Evolutionary conservation across 2,113 vertebrate genomes (phyloP), one percentile per base, ranked within the genome.

Genomic region (Clupea harengus): DNA sequence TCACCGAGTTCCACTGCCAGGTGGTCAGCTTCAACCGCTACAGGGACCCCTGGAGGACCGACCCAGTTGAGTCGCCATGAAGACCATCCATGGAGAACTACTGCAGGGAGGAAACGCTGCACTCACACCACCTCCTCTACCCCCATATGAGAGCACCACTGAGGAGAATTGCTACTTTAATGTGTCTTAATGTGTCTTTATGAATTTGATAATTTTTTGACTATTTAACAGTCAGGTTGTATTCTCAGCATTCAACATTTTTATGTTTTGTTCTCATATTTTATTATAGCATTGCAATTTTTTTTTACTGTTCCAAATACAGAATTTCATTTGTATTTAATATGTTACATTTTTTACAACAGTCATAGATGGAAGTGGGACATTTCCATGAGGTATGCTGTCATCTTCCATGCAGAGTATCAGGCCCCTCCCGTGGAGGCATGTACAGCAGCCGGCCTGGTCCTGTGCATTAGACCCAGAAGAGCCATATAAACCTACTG

Each of bases 1-100:
- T 99, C 92, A 99, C 98, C 0, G 98, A 99, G 90, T 99, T 99
- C 92, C 97, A 99, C 90, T 99, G 98, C 90, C 97, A 99, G 90
- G 93, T 96, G 82, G 96, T 99, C 92, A 97, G 97, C 89, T 99
- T 99, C 92, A 98, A 97, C 93, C 96, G 95, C 91, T 96, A 96
- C 13, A 96, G 97, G 88, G 97, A 99, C 91, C 98, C 98, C 0
- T 99, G 98, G 98, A 93, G 91, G 54, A 88, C 88, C 45, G 93
- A 93, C 45, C 39, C 39, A 39, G 39, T 39, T 39, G 39, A 39
- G 45, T 11, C 47, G 9, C 92, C 82, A 81, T 92, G 92, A 91
- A 92, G 72, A 17, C 72, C 28, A 32, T 39, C 28, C 4, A 45
- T 94, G 6, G 17, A 83, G 25, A 1, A 22, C 25, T 72, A 18